phyloP scores from a whole-genome alignment of 2,113 vertebrate genomes.

The Indri indri region DNA sequence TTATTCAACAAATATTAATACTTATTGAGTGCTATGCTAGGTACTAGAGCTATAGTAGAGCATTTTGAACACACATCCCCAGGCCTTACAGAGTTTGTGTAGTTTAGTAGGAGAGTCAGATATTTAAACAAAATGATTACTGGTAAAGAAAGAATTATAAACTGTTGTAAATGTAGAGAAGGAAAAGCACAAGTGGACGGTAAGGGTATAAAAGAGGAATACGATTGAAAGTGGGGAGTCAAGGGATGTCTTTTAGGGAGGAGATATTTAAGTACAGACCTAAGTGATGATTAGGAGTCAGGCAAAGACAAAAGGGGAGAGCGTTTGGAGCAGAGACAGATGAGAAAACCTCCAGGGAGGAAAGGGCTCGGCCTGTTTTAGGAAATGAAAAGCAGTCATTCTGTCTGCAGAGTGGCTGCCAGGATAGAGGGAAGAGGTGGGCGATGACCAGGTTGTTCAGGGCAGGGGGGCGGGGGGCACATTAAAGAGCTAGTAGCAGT shows the following conservation, averaged over 20 bases:
- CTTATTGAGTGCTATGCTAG: not conserved
- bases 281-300: not conserved
- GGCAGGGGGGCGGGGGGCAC: not conserved
- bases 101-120: not conserved
- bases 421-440: not conserved
- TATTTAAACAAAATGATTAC: not conserved
- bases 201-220: not conserved
- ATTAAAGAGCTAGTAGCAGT: not conserved
- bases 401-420: not conserved
- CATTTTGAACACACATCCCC: not conserved
- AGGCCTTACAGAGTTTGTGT: not conserved
- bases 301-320: not conserved
- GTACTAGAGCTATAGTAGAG: not conserved
- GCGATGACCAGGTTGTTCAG: not conserved
- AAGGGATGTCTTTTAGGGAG: not conserved
- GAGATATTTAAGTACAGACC: not conserved
- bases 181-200: not conserved
- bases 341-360: not conserved
- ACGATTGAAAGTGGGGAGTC: not conserved
- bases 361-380: not conserved
- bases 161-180: not conserved
- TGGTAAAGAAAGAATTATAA: conserved; percentile 24
- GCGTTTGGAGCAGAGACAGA: not conserved
- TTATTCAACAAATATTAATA: not conserved
- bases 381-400: not conserved